phyloP scores from a whole-genome alignment of 2,888 invertebrate genomes.

The Monopis laevigella region DNA sequence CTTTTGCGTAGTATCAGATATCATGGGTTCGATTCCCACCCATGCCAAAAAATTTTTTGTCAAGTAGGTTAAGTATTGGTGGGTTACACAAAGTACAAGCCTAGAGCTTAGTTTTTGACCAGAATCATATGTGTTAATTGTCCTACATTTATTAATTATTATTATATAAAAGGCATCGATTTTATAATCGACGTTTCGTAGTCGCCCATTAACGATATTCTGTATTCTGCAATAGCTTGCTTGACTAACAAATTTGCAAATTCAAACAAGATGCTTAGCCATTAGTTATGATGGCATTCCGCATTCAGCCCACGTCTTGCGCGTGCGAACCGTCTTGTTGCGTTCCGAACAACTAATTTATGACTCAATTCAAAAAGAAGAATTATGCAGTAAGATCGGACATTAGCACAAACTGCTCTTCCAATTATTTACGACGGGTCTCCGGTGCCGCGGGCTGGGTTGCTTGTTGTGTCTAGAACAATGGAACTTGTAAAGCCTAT shows the following conservation, averaged over 20 bases:
- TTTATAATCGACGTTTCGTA: constrained; percentile 25
- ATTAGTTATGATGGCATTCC: constrained; percentile 20
- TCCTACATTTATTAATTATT: too few species aligned
- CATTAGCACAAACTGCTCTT: constrained; percentile 51
- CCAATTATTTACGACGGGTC: constrained; percentile 47
- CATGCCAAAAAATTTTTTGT: too few species aligned
- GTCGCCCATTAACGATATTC: constrained; percentile 28
- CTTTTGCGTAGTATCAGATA: too few species aligned
- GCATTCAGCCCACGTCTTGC: constrained; percentile 27
- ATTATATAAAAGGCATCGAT: too few species aligned
- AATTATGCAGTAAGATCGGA: constrained; percentile 42
- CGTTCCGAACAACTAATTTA: constrained; percentile 35
- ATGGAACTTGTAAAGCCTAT: constrained; percentile 6
- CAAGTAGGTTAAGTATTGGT: too few species aligned
- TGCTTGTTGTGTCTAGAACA: constrained; percentile 21
- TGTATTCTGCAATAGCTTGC: too few species aligned
- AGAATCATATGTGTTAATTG: too few species aligned
- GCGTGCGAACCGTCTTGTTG: constrained; percentile 22
- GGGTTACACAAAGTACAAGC: too few species aligned
- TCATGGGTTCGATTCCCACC: too few species aligned
- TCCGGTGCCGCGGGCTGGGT: constrained; percentile 12
- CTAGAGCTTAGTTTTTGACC: too few species aligned
- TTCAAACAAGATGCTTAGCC: constrained; percentile 14
- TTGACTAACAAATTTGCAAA: constrained; percentile 26
- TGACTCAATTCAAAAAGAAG: constrained; percentile 46